Evolutionary conservation across 2,888 invertebrate genomes (phyloP), one percentile per base, ranked within the genome.

Genomic region (Trisateles emortualis): DNA sequence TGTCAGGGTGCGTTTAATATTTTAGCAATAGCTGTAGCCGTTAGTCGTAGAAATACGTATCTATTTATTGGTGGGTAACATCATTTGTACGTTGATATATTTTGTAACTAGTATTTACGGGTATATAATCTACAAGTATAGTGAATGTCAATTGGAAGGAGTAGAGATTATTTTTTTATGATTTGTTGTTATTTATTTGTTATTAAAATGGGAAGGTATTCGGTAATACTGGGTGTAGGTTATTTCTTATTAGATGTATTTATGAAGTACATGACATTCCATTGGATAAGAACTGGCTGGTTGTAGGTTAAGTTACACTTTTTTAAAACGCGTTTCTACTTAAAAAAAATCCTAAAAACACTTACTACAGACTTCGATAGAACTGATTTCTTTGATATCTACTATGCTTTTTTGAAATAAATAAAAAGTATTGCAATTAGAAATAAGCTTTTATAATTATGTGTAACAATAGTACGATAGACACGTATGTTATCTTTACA

Each of bases 201-300:
- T 38, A 2, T 32, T 33, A 14, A 24, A 36, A n/a, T 35, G 14
- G 30, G 19, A 14, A 36, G 17, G 17, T 9, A 46, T 9, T 35
- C 24, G 50, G 32, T 52, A 38, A 47, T 22, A 38, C 43, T 47
- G 52, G 52, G 50, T 36, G 32, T 58, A 63, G 32, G 36, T 52
- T 46, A 54, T 45, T 40, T 36, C 9, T 14, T 46, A 50, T 30
- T 40, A 30, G 32, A n/a, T 36, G 43, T 50, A 44, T 63, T 13
- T 56, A 30, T 33, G 33, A 49, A 47, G 22, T 40, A 51, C 43
- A 54, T 17, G 40, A 52, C 54, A 59, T 54, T 54, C 59, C 59
- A 35, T 29, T 40, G 43, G 14, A 38, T 40, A 24, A 11, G 16
- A 32, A 39, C 13, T 19, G 22, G 39, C 30, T 35, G 11, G 26